Base-by-base conservation (phyloP, 2,113 vertebrate genomes). In the Coreoperca whiteheadi region DNA sequence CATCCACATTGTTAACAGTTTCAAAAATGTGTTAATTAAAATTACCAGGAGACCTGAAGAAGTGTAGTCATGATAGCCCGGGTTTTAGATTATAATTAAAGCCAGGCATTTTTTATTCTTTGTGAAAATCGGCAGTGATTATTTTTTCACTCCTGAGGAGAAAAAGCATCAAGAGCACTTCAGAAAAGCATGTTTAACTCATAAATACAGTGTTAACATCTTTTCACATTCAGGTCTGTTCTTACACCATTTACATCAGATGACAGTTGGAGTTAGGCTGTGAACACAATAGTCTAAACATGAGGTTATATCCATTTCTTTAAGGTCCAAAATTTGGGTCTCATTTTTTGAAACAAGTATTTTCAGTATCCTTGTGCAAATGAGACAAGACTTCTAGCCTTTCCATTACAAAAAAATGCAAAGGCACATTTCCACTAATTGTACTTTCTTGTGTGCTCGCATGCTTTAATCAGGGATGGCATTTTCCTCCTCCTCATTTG, bases 1-100 rank as follows among this genome's bases (percentile, higher is more conserved):
- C 76, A 74, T 74, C 73, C 20, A 34, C 69, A 67, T 67, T 72
- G 46, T 68, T 79, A 84, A 63, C 71, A 71, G 57, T 77, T 74
- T 83, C 72, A 74, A 65, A 86, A 76, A 61, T 8, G 53, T 14
- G 10, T 79, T 76, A 51, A 79, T 79, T 81, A 84, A 75, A 82
- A 86, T 63, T 16, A 20, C 51, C 72, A 77, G 28, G 48, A 72
- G 60, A 41, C 30, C 39, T 71, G 32, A 54, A 21, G 28, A 64
- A 73, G 80, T 50, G 0, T 8, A n/a, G 48, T 75, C 74, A 14
- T 4, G 30, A 67, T 73, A 61, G 48, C 50, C 56, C 41, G 37
- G 30, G 34, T 67, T 61, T 28, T 16, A 59, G 1, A 50, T 61
- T n/a, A n/a, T 50, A 28, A 16, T 15, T 32, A 10, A 48, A 69